Percentiles rank a stretch among this genome's conserved stretches.
These are phyloP conservation scores for Bicyclus anynana DNA, from an alignment of 1,140 invertebrate genomes.

Conservation along the genomic window DNA sequence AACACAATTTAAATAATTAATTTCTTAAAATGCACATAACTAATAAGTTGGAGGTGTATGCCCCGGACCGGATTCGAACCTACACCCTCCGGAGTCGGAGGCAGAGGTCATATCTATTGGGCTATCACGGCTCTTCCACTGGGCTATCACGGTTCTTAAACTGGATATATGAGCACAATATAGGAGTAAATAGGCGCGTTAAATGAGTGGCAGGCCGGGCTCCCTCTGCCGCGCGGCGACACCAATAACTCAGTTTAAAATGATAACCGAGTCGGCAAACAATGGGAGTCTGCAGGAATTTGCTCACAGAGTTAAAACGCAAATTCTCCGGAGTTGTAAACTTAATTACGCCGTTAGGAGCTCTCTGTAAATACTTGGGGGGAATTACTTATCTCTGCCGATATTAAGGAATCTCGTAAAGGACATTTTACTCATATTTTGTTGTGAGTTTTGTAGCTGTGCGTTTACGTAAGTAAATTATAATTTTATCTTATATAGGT, in stretches of 20 bases:
- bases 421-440: conserved; percentile 5
- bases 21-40: no score
- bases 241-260: conserved; percentile 39
- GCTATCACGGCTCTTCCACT: no score
- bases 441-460: background rate
- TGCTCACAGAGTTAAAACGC: conserved; percentile 34
- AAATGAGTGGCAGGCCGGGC: background rate
- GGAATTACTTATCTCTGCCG: conserved; percentile 27
- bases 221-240: background rate
- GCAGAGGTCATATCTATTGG: no score
- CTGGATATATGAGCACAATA: no score
- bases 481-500: no score
- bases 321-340: conserved; percentile 39
- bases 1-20: no score
- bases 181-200: no score
- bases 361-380: conserved; percentile 27
- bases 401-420: conserved; percentile 12
- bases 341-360: conserved; percentile 30
- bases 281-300: conserved; percentile 31
- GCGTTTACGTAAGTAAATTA: no score
- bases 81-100: no score
- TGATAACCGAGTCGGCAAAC: conserved; percentile 44
- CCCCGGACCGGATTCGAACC: no score
- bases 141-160: no score
- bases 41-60: no score